Base-by-base conservation (phyloP, 2,113 vertebrate genomes). In the Eudyptes chrysolophus region DNA sequence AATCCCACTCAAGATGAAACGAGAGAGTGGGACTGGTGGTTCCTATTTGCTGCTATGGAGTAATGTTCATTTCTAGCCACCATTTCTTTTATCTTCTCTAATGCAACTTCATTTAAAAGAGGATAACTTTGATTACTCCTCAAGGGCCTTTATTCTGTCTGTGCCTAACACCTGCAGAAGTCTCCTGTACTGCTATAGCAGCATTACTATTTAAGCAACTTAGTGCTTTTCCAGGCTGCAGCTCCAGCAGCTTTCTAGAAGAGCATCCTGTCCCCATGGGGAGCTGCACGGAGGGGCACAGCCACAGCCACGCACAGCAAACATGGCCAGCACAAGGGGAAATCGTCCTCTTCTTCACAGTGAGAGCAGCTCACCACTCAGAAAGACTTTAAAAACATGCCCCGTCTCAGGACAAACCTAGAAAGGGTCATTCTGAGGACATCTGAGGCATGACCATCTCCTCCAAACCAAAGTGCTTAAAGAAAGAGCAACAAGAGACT, bases 21-120 rank as follows among this genome's bases (percentile, higher is more conserved):
- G 70, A 70, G 36, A 17, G 49, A 80, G 30, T 40, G 26, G 24
- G 32, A 58, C 34, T 0, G 0, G 49, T 49, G 16, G 17, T 36
- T 83, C 17, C 44, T 83, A 10, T 57, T 90, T 94, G 54, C 60
- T 92, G 13, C 54, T 46, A 3, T 65, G 58, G 49, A 74, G 9
- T 62, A 51, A 34, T 19, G 21, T 69, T 86, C 5, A 32, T 66
- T 88, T 90, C 76, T 81, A 74, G 58, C 29, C 46, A 48, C 16
- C 2, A 1, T 92, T 85, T 88, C 24, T 80, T 69, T 92, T 76
- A 26, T 64, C 11, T 86, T 89, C 70, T 65, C 1, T 3, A 82
- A 81, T 81, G 34, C 38, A 81, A 38, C 36, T 92, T 86, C 16
- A 42, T 84, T 96, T 84, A 58, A 69, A 89, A 70, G 46, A 94